Conservation (phyloP, 2,113 vertebrate species). For the Lontra canadensis region DNA sequence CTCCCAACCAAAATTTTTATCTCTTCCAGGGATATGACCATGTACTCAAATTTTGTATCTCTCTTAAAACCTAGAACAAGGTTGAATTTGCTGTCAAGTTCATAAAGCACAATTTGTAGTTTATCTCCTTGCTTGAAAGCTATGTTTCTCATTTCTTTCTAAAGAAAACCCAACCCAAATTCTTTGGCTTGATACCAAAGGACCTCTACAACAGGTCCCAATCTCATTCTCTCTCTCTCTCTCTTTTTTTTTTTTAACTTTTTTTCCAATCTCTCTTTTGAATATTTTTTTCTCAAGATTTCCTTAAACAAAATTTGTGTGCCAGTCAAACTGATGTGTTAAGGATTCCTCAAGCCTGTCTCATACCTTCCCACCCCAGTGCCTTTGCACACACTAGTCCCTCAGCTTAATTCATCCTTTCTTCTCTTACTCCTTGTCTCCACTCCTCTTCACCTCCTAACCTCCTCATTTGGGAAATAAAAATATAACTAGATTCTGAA, state of each 20-base stretch:
- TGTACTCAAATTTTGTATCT: neutral
- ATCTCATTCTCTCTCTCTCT: too few species aligned
- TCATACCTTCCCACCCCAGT: neutral
- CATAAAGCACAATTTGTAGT: neutral
- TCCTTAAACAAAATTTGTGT: neutral
- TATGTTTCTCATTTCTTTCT: neutral
- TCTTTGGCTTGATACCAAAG: neutral
- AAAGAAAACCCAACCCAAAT: neutral
- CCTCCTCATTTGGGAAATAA: neutral
- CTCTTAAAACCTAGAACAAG: neutral
- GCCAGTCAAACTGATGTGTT: neutral
- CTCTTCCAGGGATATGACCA: neutral
- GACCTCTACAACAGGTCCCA: too few species aligned
- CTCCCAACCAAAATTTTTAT: neutral
- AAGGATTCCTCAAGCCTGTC: neutral
- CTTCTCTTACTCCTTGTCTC: neutral
- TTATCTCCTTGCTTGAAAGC: neutral
- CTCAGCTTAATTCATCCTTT: neutral
- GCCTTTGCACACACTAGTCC: neutral
- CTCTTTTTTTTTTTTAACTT: too few species aligned
- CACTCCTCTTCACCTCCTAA: neutral
- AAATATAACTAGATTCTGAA: neutral
- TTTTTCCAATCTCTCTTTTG: neutral
- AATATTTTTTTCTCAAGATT: neutral
- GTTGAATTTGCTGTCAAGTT: neutral